These are phyloP conservation scores for Silurus asotus DNA, from an alignment of 2,113 vertebrate species.

Conservation along the genomic window DNA sequence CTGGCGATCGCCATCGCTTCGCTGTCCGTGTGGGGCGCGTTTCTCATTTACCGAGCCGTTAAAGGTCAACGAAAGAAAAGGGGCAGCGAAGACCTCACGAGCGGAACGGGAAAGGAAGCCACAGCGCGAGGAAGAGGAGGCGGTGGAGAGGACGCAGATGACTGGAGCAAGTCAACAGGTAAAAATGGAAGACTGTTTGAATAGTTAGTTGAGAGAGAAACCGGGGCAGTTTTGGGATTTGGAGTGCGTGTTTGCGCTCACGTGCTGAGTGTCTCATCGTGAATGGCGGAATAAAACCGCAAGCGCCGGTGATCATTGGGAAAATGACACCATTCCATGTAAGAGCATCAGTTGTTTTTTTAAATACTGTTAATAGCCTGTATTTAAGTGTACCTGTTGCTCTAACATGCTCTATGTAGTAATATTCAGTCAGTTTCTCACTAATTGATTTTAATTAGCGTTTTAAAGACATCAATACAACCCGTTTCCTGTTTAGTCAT, in stretches of 20 bases:
- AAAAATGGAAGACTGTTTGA: conserved; percentile 15
- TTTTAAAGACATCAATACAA: neutral
- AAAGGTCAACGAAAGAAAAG: conserved; percentile 58
- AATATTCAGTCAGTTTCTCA: neutral
- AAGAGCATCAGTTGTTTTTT: too few relatives aligned
- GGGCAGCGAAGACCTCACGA: conserved; percentile 36
- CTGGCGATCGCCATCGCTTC: conserved; percentile 54
- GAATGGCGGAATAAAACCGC: neutral
- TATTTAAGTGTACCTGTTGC: neutral
- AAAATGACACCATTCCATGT: neutral
- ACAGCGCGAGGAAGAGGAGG: neutral
- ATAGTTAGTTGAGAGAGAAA: neutral
- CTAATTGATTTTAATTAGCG: neutral
- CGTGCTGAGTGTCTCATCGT: neutral
- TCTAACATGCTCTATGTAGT: too few relatives aligned
- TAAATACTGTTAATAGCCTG: too few relatives aligned
- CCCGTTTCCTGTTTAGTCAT: neutral
- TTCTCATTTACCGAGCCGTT: conserved; percentile 67
- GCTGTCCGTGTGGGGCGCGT: conserved; percentile 62
- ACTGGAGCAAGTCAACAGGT: conserved; percentile 59
- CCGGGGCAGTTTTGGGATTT: neutral
- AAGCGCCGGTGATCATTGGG: neutral
- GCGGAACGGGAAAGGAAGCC: conserved; percentile 23
- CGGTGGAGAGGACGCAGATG: conserved; percentile 20
- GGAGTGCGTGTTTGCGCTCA: neutral